Conservation (phyloP, 2,797 vertebrate species). For the Schizopygopsis malacanthus region DNA sequence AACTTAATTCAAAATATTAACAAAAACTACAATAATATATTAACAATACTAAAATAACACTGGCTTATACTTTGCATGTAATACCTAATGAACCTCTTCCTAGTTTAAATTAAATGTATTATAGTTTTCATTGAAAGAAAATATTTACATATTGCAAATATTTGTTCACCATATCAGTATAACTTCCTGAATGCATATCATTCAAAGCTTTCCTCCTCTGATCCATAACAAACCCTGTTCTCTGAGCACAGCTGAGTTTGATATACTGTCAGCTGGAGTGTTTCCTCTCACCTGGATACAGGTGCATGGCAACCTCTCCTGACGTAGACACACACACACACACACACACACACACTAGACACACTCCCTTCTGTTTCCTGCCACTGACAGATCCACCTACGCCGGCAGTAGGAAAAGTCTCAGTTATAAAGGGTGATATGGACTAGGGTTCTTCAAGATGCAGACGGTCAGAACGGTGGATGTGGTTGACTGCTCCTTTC, state of each 20-base stretch:
- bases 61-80: not conserved
- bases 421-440: constrained; percentile 4
- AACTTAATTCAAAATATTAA: not conserved
- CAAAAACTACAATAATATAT: not conserved
- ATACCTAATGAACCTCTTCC: not conserved
- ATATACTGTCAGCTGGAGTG: constrained; percentile 41
- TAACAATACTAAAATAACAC: not conserved
- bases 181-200: constrained; percentile 12
- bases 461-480: constrained; percentile 55
- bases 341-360: constrained; percentile 47
- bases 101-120: not conserved
- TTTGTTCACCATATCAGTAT: not conserved
- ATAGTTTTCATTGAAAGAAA: not conserved
- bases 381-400: constrained; percentile 24
- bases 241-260: constrained; percentile 26
- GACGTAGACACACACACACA: constrained; percentile 70
- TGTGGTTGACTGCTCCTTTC: constrained; percentile 70
- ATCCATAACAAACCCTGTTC: constrained; percentile 4
- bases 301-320: constrained; percentile 76
- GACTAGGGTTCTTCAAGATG: constrained; percentile 38
- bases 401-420: constrained; percentile 19
- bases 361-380: constrained; percentile 54
- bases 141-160: not conserved
- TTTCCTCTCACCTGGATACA: constrained; percentile 64
- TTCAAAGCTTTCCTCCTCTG: not conserved